Conservation (phyloP, 2,113 vertebrate species). For the Carassius carassius region DNA sequence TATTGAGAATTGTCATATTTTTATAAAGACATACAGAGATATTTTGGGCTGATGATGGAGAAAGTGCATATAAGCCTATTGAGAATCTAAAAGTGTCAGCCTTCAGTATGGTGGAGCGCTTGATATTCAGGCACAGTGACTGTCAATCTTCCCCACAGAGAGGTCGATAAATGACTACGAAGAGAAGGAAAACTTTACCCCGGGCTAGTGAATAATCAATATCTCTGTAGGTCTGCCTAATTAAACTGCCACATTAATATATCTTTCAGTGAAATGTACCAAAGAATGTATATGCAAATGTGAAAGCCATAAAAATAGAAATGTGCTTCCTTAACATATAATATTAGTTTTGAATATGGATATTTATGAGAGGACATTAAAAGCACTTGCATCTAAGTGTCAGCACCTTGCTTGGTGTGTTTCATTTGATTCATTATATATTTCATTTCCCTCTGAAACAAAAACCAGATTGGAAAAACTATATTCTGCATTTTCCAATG, state of each 20-base stretch:
- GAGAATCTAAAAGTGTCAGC: slow-evolving; percentile 45
- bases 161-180: slow-evolving; percentile 74
- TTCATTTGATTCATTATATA: neutral
- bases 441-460: neutral
- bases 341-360: slow-evolving; percentile 3
- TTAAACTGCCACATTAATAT: slow-evolving; percentile 75
- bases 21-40: neutral
- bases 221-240: slow-evolving; percentile 67
- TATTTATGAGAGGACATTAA: neutral
- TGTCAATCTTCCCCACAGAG: slow-evolving; percentile 62
- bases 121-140: slow-evolving; percentile 65
- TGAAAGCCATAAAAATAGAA: slow-evolving; percentile 25
- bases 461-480: neutral
- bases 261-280: slow-evolving; percentile 63
- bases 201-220: slow-evolving; percentile 75
- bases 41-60: slow-evolving; percentile 32
- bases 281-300: slow-evolving; percentile 39
- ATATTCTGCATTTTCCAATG: neutral
- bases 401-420: neutral
- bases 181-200: slow-evolving; percentile 74
- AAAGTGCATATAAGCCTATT: neutral
- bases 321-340: slow-evolving; percentile 11
- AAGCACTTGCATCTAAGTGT: neutral
- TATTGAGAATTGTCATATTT: neutral
- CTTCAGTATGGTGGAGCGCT: slow-evolving; percentile 49